Percentiles rank a stretch among this genome's conserved stretches.
These are phyloP conservation scores for Chrysolina americana DNA, from an alignment of 2,888 invertebrate species.

Conservation along the genomic window DNA sequence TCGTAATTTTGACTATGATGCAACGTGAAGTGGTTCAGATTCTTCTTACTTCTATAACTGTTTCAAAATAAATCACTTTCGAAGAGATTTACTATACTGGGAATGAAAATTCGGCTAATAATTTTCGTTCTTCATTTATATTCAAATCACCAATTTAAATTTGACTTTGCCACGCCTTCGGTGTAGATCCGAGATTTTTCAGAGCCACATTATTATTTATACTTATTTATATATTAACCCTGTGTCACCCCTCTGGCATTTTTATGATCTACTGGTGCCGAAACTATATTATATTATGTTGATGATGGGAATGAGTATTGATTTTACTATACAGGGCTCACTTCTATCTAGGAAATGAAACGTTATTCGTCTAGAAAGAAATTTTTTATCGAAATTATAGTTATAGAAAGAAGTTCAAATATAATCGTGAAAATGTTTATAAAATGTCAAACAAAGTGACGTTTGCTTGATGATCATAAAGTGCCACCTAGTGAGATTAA, in stretches of 20 bases:
- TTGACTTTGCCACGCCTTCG: slow-evolving; percentile 4
- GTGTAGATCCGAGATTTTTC: slow-evolving; percentile 5
- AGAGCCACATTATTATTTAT: slow-evolving; percentile 10
- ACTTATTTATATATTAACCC: slow-evolving; percentile 14
- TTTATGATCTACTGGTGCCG: slow-evolving; percentile 20
- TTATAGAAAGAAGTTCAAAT: too few relatives aligned
- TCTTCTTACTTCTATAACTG: not conserved
- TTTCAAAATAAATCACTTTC: slow-evolving; percentile 1
- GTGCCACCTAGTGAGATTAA: too few relatives aligned
- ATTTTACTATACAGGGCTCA: not conserved
- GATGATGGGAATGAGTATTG: slow-evolving; percentile 7
- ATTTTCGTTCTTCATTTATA: slow-evolving; percentile 18
- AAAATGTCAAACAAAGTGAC: too few relatives aligned
- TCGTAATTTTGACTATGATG: too few relatives aligned
- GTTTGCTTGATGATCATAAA: too few relatives aligned
- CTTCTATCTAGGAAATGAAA: too few relatives aligned
- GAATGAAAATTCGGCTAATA: slow-evolving; percentile 10
- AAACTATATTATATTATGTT: slow-evolving; percentile 6
- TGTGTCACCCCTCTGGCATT: slow-evolving; percentile 19
- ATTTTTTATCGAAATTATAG: too few relatives aligned
- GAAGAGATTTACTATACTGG: slow-evolving; percentile 7
- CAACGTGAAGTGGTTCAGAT: too few relatives aligned
- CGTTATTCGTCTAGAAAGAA: too few relatives aligned
- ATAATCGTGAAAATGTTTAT: too few relatives aligned
- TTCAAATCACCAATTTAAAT: slow-evolving; percentile 21